These are phyloP conservation scores for Orgyia antiqua DNA, from an alignment of 2,888 invertebrate species.

Conservation along the genomic window DNA sequence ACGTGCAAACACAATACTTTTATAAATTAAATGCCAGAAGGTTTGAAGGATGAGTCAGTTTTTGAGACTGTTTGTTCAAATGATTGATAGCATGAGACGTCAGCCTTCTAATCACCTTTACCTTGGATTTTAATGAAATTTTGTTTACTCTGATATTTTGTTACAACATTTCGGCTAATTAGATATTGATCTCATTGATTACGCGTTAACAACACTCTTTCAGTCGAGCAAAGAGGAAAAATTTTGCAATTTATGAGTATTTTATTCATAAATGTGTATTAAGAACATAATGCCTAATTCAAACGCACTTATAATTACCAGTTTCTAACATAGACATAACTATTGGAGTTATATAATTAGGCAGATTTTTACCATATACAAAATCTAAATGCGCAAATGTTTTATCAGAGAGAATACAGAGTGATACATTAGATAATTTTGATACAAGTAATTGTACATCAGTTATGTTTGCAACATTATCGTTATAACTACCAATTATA, in stretches of 20 bases:
- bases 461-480: slow-evolving; percentile 26
- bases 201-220: too few species aligned
- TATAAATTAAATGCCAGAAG: slow-evolving; percentile 1
- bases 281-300: too few species aligned
- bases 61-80: slow-evolving; percentile 12
- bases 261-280: too few species aligned
- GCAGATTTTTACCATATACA: slow-evolving; percentile 31
- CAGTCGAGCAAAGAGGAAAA: too few species aligned
- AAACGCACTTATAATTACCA: slow-evolving; percentile 20
- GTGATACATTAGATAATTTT: slow-evolving; percentile 15
- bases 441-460: slow-evolving; percentile 21
- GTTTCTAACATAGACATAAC: slow-evolving; percentile 21
- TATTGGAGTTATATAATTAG: slow-evolving; percentile 27
- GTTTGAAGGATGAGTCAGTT: slow-evolving; percentile 21
- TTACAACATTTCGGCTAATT: neutral
- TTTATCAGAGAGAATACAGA: slow-evolving; percentile 29
- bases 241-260: too few species aligned
- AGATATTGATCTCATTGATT: too few species aligned
- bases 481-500: slow-evolving; percentile 27
- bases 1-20: too few species aligned
- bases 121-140: slow-evolving; percentile 1
- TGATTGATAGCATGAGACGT: slow-evolving; percentile 17
- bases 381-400: slow-evolving; percentile 36
- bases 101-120: neutral
- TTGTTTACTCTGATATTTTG: neutral